Percentiles rank a stretch among this genome's conserved stretches.
Conservation (phyloP, 2,797 vertebrate genomes). For the Sylvia borin region DNA sequence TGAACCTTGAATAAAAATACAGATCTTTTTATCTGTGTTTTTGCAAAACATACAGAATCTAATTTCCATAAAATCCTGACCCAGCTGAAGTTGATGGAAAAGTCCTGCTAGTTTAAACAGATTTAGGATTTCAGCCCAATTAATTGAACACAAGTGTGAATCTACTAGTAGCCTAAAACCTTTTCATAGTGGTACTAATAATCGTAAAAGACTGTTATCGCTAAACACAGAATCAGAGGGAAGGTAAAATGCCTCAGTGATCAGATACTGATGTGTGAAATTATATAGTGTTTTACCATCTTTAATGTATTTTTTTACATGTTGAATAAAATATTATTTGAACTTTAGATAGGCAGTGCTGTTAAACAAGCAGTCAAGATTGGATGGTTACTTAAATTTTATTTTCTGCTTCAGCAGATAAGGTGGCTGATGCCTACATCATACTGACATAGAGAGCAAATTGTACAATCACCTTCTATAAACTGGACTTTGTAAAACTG, state of each 20-base stretch:
- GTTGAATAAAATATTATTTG: not conserved
- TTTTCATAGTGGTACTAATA: not conserved
- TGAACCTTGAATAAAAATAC: constrained; percentile 11
- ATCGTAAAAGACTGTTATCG: not conserved
- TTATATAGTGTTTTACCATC: not conserved
- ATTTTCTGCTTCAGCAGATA: not conserved
- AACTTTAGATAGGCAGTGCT: not conserved
- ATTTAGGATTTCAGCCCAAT: not conserved
- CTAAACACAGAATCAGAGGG: not conserved
- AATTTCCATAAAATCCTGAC: not conserved
- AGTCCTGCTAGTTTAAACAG: not conserved
- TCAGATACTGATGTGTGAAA: not conserved
- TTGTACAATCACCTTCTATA: not conserved
- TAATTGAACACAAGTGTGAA: not conserved
- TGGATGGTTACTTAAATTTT: not conserved
- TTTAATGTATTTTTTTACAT: not conserved
- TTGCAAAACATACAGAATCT: not conserved
- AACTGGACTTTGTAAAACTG: not conserved
- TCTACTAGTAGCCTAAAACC: not conserved
- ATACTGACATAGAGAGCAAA: not conserved
- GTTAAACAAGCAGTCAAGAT: not conserved
- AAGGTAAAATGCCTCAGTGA: not conserved
- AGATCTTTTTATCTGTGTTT: not conserved
- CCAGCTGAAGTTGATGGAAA: not conserved
- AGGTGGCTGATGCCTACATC: not conserved